Conservation (phyloP, 2,113 vertebrate species). For the Microtus oregoni region DNA sequence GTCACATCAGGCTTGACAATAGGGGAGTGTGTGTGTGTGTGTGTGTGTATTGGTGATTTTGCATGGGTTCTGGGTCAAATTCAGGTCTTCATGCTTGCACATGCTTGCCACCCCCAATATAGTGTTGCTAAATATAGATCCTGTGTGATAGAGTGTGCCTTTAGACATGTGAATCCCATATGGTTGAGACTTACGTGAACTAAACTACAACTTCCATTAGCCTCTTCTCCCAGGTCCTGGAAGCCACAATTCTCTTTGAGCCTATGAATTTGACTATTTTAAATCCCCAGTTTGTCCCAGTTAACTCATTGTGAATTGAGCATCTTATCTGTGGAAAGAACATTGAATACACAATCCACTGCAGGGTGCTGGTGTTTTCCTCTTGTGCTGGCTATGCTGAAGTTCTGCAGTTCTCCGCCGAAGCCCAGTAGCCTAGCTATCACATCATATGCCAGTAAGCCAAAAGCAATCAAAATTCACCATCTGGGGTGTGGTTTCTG, state of each 20-base stretch:
- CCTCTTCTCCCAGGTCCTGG: not conserved
- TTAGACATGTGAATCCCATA: not conserved
- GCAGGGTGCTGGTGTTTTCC: not conserved
- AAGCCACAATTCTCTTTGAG: not conserved
- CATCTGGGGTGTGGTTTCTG: not conserved
- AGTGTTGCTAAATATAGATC: not conserved
- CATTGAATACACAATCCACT: not conserved
- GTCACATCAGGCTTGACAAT: not conserved
- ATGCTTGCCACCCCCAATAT: not conserved
- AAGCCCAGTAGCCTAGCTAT: not conserved
- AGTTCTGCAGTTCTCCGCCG: not conserved
- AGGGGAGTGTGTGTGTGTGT: not conserved
- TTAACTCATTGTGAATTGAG: not conserved
- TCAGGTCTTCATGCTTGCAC: not conserved
- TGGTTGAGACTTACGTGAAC: not conserved
- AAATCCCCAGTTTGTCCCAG: not conserved
- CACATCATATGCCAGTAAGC: not conserved
- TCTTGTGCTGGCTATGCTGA: not conserved
- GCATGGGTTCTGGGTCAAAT: not conserved
- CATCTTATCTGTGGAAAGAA: not conserved
- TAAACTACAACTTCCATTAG: not conserved
- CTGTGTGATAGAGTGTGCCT: not conserved
- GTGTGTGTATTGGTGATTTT: not conserved
- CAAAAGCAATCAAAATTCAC: not conserved
- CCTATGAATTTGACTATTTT: conserved; percentile 40